phyloP scores from a whole-genome alignment of 2,888 invertebrate genomes.

The Exephanes ischioxanthus region DNA sequence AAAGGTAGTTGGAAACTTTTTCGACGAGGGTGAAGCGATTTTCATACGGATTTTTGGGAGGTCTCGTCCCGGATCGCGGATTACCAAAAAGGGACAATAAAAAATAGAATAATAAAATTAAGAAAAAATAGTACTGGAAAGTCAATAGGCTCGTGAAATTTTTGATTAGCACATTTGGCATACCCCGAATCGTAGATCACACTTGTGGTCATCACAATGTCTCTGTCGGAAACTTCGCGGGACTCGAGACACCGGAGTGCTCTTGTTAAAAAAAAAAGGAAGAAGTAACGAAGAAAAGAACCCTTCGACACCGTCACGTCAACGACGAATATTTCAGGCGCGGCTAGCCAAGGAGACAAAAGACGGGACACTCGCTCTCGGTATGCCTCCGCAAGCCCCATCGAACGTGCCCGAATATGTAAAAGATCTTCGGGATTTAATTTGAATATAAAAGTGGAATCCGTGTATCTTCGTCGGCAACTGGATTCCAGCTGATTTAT shows the following conservation, averaged over 20 bases:
- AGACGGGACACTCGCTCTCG: constrained; percentile 18
- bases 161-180: constrained; percentile 30
- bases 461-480: constrained; percentile 62
- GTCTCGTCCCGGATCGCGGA: not conserved
- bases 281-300: constrained; percentile 19
- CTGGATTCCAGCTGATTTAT: constrained; percentile 66
- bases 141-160: constrained; percentile 23
- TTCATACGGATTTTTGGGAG: constrained; percentile 33
- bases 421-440: constrained; percentile 67
- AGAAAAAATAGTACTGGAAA: not conserved
- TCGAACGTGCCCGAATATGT: constrained; percentile 65
- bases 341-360: not conserved
- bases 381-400: constrained; percentile 52
- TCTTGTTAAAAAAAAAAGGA: not conserved
- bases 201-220: not conserved
- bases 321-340: constrained; percentile 56
- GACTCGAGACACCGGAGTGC: constrained; percentile 28
- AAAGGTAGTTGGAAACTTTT: constrained; percentile 24
- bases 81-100: not conserved
- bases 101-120: not conserved
- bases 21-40: constrained; percentile 11
- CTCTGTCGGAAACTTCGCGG: not conserved
- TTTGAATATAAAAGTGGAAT: constrained; percentile 68
- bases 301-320: constrained; percentile 21
- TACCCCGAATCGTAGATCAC: not conserved